Base-by-base conservation (phyloP, 2,797 vertebrate genomes). In the Eutrigla gurnardus region DNA sequence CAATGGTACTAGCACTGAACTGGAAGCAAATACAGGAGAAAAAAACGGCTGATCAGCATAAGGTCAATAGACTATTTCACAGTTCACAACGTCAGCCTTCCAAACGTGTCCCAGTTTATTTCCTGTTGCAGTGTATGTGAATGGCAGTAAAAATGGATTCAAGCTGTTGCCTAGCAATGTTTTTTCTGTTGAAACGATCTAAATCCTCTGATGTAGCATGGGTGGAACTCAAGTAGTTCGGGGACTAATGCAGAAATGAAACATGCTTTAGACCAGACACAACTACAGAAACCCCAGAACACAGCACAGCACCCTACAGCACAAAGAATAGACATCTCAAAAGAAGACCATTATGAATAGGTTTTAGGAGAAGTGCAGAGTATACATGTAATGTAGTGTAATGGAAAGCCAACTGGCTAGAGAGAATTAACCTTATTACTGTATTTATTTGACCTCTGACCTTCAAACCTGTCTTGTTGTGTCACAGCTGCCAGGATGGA, bases 401-500 rank as follows among this genome's bases (percentile, higher is more conserved):
- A 25, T 25, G 25, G 25, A 25, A 25, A 25, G 25, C 25, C 25
- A 25, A 25, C 25, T 25, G 25, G 25, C 25, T 25, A 25, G 25
- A 25, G 25, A 25, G 25, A 25, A 25, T 25, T 25, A 25, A 25
- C 25, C 25, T 6, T 18, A 13, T 53, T 53, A 53, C 50, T 53
- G 7, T 75, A 11, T 82, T 67, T 80, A 40, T 82, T 80, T 80
- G 68, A 89, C 58, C 76, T 69, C 59, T 76, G 46, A 66, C 70
- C 49, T 76, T 77, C 15, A 36, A 25, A 54, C n/a, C 53, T 46
- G 64, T 77, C 45, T 75, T 61, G 33, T 65, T 84, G 63, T 89
- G 58, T 86, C 68, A 65, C 86, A 93, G 93, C 88, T 88, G 86
- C 66, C 73, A 86, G 45, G 77, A 95, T 95, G 95, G 94, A 95